A percentile compares a stretch with the other conserved stretches of the same genome.
phyloP scores from a whole-genome alignment of 2,113 vertebrate genomes.

The Candoia aspera region DNA sequence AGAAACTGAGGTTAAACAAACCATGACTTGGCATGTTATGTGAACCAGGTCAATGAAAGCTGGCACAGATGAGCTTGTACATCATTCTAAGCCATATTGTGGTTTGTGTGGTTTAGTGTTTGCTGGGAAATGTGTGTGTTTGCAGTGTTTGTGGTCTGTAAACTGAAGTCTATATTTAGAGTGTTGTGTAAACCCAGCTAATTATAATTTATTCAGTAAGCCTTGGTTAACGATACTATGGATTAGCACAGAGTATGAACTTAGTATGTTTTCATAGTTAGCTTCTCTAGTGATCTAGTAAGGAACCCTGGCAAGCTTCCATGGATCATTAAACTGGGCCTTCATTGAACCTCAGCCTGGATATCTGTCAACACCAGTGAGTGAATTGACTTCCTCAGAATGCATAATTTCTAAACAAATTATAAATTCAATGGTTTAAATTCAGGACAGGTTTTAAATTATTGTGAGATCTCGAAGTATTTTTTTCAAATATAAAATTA shows the following conservation, averaged over 20 bases:
- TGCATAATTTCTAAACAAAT: background rate
- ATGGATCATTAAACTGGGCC: background rate
- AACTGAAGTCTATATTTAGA: background rate
- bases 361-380: background rate
- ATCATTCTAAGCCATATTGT: background rate
- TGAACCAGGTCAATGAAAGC: background rate
- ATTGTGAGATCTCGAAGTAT: background rate
- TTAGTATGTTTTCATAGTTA: background rate
- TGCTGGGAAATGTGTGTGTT: background rate
- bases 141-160: background rate
- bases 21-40: background rate
- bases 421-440: background rate
- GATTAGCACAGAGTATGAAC: background rate
- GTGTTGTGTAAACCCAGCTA: background rate
- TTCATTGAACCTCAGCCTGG: background rate
- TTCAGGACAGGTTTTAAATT: background rate
- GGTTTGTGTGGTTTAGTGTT: background rate
- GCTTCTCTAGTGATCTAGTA: background rate
- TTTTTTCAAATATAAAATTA: background rate
- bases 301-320: background rate
- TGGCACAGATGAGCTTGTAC: background rate
- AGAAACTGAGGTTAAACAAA: background rate
- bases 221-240: background rate
- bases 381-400: background rate
- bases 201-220: background rate